Conservation (phyloP, 2,888 invertebrate species). For the Melieria picta region DNA sequence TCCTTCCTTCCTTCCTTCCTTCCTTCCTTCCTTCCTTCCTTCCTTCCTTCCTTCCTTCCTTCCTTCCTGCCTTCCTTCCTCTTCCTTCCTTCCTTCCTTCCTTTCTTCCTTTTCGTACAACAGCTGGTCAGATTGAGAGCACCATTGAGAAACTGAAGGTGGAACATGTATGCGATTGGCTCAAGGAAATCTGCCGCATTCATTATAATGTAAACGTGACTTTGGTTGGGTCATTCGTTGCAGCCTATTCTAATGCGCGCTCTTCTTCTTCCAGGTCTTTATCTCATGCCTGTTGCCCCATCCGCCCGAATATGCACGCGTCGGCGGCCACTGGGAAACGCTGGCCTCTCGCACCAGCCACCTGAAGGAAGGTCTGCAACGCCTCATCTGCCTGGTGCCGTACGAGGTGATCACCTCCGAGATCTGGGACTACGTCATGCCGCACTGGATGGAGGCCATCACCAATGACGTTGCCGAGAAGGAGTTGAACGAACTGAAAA, state of each 20-base stretch:
- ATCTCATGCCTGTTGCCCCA: constrained; percentile 94
- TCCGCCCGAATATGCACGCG: constrained; percentile 94
- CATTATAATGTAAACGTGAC: constrained; percentile 77
- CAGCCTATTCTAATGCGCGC: no score
- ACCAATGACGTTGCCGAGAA: constrained; percentile 91
- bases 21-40: no score
- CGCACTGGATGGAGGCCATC: constrained; percentile 98
- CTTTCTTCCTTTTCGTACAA: background rate
- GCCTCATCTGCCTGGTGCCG: constrained; percentile 94
- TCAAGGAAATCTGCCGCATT: constrained; percentile 81
- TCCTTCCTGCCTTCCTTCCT: no score
- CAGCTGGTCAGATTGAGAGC: constrained; percentile 77
- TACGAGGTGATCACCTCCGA: constrained; percentile 97
- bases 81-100: no score
- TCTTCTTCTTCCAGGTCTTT: constrained; percentile 67
- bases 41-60: no score
- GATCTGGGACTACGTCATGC: constrained; percentile 99
- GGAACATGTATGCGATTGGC: constrained; percentile 93
- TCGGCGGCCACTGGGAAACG: constrained; percentile 97
- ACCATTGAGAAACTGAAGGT: constrained; percentile 91
- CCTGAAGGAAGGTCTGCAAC: constrained; percentile 92
- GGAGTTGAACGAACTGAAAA: constrained; percentile 84
- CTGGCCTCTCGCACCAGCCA: constrained; percentile 88
- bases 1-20: no score
- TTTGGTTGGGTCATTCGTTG: no score